phyloP scores from a whole-genome alignment of 2,113 vertebrate genomes.

The Coptodon rendalli region DNA sequence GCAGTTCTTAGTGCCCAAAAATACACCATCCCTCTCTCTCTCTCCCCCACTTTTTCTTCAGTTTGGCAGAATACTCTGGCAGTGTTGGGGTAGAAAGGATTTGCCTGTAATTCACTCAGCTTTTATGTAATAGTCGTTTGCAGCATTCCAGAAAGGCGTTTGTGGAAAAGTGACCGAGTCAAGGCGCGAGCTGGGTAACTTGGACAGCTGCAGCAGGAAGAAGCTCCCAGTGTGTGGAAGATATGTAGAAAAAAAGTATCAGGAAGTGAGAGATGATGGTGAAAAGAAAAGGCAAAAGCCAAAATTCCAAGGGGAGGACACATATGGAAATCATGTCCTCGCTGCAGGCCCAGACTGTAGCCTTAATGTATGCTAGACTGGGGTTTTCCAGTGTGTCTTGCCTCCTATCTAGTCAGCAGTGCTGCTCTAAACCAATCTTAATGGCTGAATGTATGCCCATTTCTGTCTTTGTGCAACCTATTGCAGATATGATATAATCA shows the following conservation, averaged over 20 bases:
- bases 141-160: slow-evolving; percentile 37
- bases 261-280: neutral
- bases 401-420: slow-evolving; percentile 4
- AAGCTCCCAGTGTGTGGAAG: neutral
- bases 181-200: neutral
- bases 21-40: neutral
- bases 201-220: slow-evolving; percentile 2
- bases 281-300: neutral
- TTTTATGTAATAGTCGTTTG: slow-evolving; percentile 63
- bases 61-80: slow-evolving; percentile 40
- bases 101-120: slow-evolving; percentile 67
- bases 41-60: neutral
- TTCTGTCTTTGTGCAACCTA: neutral
- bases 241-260: neutral
- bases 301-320: slow-evolving; percentile 1
- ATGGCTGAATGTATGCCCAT: neutral
- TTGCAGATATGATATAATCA: slow-evolving; percentile 4
- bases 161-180: slow-evolving; percentile 40
- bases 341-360: slow-evolving; percentile 1
- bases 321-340: neutral
- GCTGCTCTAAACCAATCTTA: neutral
- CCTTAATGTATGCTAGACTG: neutral
- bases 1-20: slow-evolving; percentile 41
- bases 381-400: neutral
- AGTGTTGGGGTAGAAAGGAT: slow-evolving; percentile 62